Evolutionary conservation across 2,113 vertebrate species (phyloP).

Genomic region (Psilopsiagon aymara): DNA sequence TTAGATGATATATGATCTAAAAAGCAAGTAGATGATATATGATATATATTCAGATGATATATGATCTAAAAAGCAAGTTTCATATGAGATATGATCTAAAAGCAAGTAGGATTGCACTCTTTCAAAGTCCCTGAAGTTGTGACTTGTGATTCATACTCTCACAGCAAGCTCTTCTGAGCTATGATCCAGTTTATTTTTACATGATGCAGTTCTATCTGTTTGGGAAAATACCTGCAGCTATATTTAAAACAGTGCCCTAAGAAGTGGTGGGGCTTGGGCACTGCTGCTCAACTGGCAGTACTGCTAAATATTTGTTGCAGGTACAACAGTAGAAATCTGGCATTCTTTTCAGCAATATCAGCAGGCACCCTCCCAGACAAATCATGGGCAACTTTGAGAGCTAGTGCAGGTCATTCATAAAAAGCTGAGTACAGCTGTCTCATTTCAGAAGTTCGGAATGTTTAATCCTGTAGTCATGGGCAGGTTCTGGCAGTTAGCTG

Average conservation of each 20-base stretch:
- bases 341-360: neutral
- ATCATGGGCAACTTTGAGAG: neutral
- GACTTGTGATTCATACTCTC: neutral
- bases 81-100: too few relatives aligned
- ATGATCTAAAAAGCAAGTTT: too few relatives aligned
- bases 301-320: neutral
- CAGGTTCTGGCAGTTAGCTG: neutral
- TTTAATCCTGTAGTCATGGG: neutral
- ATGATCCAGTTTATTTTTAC: neutral
- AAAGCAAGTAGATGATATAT: neutral
- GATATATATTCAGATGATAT: too few relatives aligned
- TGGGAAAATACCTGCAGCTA: neutral
- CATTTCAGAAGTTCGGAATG: neutral
- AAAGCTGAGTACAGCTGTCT: neutral
- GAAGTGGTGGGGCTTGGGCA: too few relatives aligned
- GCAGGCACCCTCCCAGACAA: neutral
- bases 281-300: neutral
- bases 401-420: neutral
- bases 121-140: neutral
- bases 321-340: fast-evolving
- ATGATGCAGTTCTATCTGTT: neutral
- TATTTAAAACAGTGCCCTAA: neutral
- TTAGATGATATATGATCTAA: neutral
- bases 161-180: neutral
- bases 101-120: neutral